Evolutionary conservation across 1,140 invertebrate genomes (phyloP), one percentile per base, ranked within the genome.

Genomic region (Adoxophyes honmai): DNA sequence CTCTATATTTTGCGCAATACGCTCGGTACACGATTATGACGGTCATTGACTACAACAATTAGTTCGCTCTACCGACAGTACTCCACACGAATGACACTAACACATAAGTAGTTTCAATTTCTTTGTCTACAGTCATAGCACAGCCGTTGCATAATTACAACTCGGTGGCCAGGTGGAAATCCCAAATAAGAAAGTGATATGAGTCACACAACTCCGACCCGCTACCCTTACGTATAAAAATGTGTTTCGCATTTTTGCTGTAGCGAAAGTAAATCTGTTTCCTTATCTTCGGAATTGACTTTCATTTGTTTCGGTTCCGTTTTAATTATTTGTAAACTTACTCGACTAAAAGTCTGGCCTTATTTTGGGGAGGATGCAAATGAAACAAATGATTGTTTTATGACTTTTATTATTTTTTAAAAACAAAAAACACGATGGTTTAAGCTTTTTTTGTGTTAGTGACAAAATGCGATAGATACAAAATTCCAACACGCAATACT

Each of bases 121-220:
- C 18, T n/a, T 16, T 33, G 42, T 33, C 21, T 48, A 10, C 9
- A 11, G 14, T 15, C 14, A 48, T 4, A 6, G 28, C 14, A 10
- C 13, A 52, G 4, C 13, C 9, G 14, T 53, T 36, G 52, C 33
- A 53, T 53, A 53, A 53, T 35, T 44, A 21, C n/a, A 10, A 53
- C 14, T 35, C 33, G 11, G 1, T 16, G 34, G 34, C 52, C 33
- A 53, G 33, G 13, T 8, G 52, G 33, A 53, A 53, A 35, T 52
- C 62, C 65, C 52, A 55, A 66, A 64, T 58, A 66, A 56, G 66
- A 71, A 71, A 71, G 69, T 71, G 69, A 66, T 65, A 68, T 57
- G 65, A 68, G 33, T 69, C 66, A 69, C 44, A 9, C 11, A n/a
- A 18, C 21, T 48, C 1, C 11, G 36, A 11, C 13, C n/a, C 36